Percentiles rank a stretch among this genome's conserved stretches.
phyloP scores from a whole-genome alignment of 2,797 vertebrate species.

The Mus minutoides region DNA sequence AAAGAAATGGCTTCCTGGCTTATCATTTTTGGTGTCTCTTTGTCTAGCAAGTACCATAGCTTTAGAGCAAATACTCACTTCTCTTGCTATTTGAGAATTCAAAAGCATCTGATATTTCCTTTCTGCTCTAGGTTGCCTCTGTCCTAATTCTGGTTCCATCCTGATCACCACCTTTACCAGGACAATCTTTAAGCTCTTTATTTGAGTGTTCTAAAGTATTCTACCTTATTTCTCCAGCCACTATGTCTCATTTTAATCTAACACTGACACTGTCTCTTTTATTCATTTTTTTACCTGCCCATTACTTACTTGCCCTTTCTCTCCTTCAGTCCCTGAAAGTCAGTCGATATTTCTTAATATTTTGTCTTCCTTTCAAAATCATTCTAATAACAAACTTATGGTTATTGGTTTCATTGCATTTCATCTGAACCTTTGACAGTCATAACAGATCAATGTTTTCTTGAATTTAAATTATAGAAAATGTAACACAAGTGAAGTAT shows the following conservation, averaged over 20 bases:
- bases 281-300: constrained; percentile 14
- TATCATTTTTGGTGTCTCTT: constrained; percentile 29
- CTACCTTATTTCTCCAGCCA: constrained; percentile 1
- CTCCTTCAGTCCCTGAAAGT: neutral
- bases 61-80: constrained; percentile 5
- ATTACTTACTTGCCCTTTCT: neutral
- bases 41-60: neutral
- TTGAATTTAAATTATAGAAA: constrained; percentile 64
- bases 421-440: constrained; percentile 29
- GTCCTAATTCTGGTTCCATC: neutral
- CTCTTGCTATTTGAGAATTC: neutral
- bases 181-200: neutral
- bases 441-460: constrained; percentile 32
- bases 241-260: neutral
- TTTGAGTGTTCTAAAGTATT: constrained; percentile 14
- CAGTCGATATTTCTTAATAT: neutral
- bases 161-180: neutral
- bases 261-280: neutral
- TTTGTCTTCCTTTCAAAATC: constrained; percentile 49
- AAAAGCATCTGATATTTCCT: constrained; percentile 6
- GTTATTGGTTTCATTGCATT: constrained; percentile 15
- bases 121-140: constrained; percentile 6
- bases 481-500: constrained; percentile 46
- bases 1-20: neutral
- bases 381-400: constrained; percentile 44